Evolutionary conservation across 2,113 vertebrate genomes (phyloP), one percentile per base, ranked within the genome.

Genomic region (Pardalotus punctatus): DNA sequence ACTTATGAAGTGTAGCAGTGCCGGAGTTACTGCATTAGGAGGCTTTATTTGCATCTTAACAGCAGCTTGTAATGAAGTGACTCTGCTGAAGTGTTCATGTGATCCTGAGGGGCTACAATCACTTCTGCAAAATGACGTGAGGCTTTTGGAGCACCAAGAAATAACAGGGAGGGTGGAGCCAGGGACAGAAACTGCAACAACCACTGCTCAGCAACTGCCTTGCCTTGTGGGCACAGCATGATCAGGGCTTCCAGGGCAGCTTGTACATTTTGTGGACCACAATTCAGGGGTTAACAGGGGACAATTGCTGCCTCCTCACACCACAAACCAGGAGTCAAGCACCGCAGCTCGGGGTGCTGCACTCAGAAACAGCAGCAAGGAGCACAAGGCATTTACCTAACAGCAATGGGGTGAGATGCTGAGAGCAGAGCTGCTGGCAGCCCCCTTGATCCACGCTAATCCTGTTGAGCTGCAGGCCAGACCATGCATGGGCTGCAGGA

Each of bases 111-210:
- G 90, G 94, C 57, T 86, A 94, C 80, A 60, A 83, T 67, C 90
- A 38, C 81, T 93, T 92, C 91, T 97, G 94, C 96, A 95, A 90
- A 73, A 62, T 56, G 87, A 97, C n/a, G 50, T 84, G 94, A 95
- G 87, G 48, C 48, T 65, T 58, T 38, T 40, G 61, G 87, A 94
- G 86, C 54, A 81, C 69, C 71, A 66, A 78, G 82, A 83, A 76
- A 38, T 40, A 77, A 67, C 31, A 31, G 64, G 38, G 77, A 74
- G 27, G 84, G 86, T 31, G 88, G 94, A 95, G 94, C 42, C 76
- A 81, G 29, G 43, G 58, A 69, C 31, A 86, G 76, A 42, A 53
- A 69, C 74, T 81, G 73, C 88, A 81, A 81, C 43, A 11, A 29
- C 4, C 51, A 21, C n/a, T 29, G 71, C 79, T 89, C 81, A 60